A percentile compares a stretch with the other conserved stretches of the same genome.
Evolutionary conservation across 2,797 vertebrate genomes (phyloP).

Genomic region (Leptodactylus fallax): DNA sequence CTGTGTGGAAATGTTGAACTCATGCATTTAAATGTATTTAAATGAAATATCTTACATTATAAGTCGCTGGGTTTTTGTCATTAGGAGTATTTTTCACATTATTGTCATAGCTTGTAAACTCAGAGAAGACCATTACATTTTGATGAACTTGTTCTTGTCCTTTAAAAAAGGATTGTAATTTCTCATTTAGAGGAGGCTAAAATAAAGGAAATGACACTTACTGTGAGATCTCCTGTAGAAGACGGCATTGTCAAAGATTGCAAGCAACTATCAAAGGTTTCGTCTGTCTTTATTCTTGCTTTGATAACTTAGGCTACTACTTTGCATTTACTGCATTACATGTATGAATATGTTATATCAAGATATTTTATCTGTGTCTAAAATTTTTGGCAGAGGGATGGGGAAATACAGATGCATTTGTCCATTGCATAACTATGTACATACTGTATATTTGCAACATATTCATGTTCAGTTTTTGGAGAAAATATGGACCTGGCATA

Average conservation of each 20-base stretch:
- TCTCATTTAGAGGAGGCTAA: background rate
- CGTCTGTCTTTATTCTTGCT: too few species aligned
- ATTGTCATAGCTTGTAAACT: conserved; percentile 32
- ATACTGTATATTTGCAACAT: too few species aligned
- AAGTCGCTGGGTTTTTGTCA: background rate
- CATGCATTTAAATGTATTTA: conserved; percentile 44
- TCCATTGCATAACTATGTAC: background rate
- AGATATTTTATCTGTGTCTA: too few species aligned
- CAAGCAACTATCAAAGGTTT: too few species aligned
- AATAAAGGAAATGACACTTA: background rate
- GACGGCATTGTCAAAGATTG: too few species aligned
- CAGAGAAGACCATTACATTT: background rate
- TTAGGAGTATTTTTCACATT: conserved; percentile 17
- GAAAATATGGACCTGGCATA: too few species aligned
- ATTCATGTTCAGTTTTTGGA: too few species aligned
- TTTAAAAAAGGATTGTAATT: background rate
- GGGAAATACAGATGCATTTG: background rate
- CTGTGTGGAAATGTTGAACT: background rate
- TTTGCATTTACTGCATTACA: too few species aligned
- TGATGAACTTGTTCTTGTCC: background rate
- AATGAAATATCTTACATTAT: conserved; percentile 24
- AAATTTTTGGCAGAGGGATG: too few species aligned
- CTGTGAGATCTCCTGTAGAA: too few species aligned
- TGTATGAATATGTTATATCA: too few species aligned
- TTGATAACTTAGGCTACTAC: too few species aligned